Evolutionary conservation across 2,113 vertebrate genomes (phyloP).

Genomic region (Raja brachyura): DNA sequence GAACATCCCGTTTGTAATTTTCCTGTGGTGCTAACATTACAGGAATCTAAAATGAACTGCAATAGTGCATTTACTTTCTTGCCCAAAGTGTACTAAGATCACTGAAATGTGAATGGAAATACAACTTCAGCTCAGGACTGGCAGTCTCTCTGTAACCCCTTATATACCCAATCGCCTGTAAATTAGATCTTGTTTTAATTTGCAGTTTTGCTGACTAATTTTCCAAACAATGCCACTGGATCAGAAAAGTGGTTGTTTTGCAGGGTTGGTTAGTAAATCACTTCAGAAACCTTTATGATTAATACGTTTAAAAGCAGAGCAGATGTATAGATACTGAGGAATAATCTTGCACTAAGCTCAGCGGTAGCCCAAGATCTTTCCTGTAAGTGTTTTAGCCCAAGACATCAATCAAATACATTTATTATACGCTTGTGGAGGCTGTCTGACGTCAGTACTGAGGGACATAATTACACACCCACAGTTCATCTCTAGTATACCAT

Average conservation of each 20-base stretch:
- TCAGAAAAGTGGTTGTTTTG: neutral
- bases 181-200: neutral
- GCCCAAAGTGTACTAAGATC: neutral
- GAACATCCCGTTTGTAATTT: neutral
- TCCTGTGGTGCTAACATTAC: neutral
- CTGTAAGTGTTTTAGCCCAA: conserved; percentile 38
- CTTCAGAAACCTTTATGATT: neutral
- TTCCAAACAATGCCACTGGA: neutral
- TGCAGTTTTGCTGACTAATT: neutral
- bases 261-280: neutral
- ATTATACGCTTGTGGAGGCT: conserved; percentile 40
- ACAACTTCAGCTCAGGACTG: neutral
- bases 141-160: neutral
- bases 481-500: conserved; percentile 39
- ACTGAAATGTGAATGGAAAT: neutral
- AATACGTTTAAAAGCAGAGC: conserved; percentile 25
- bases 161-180: neutral
- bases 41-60: neutral
- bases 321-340: neutral
- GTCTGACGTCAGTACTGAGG: conserved; percentile 49
- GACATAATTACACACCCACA: conserved; percentile 53
- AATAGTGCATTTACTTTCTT: neutral
- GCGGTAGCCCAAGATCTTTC: conserved; percentile 31
- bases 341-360: neutral
- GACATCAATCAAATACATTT: conserved; percentile 44